Evolutionary conservation across 2,797 vertebrate genomes (phyloP), one percentile per base, ranked within the genome.

Genomic region (Urophycis tenuis): DNA sequence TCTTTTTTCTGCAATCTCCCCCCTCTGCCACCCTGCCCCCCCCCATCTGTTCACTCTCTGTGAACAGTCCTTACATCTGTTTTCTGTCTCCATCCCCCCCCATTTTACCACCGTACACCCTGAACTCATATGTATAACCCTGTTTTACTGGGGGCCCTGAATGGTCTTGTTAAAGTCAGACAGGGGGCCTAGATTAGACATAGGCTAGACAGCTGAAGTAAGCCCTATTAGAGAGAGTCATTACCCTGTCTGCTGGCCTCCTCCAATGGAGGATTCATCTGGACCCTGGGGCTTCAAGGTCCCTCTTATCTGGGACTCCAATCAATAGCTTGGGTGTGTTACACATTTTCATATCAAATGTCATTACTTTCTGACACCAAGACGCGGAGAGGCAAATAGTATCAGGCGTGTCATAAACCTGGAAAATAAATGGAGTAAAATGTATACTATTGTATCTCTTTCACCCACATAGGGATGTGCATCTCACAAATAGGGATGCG

Each of bases 191-290:
- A 31, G 67, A 70, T 70, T 70, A 70, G 67, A 70, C 80, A 74
- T 75, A 83, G 75, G 81, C 80, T 85, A 88, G 88, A 89, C 79
- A 69, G 75, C 86, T 85, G 85, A 89, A 81, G 85, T 86, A 85
- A 88, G 75, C 76, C 83, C 80, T 81, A 81, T 85, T 83, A 84
- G 76, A 78, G 81, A 81, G 83, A 87, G 84, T 83, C 83, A 80
- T 87, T 86, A 84, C 74, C 60, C 81, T 25, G 80, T 86, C 85
- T 83, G 84, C 72, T 78, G 49, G 5, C 78, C 10, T 76, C 72
- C 67, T 5, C 29, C 67, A 31, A 31, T 1, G 64, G n/a, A 67
- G 7, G 64, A n/a, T 71, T 72, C 41, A 76, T 80, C 79, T 71
- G 15, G 31, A n/a, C n/a, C n/a, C 78, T 74, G 19, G 19, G 35